phyloP scores from a whole-genome alignment of 1,140 invertebrate genomes.

The Diorhabda sublineata region DNA sequence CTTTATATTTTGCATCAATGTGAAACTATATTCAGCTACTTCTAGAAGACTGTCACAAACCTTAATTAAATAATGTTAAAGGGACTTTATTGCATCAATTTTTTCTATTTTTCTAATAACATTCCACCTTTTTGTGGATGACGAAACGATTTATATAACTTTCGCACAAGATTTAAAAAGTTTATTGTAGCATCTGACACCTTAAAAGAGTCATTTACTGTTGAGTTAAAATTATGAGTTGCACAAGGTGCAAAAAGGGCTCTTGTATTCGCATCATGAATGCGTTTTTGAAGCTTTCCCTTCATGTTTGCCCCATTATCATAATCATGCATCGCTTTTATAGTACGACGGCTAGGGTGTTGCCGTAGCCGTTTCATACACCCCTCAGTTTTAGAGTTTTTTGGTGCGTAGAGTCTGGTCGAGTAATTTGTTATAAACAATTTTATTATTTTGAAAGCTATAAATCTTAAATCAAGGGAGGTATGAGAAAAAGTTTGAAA shows the following conservation, averaged over 20 bases:
- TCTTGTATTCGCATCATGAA: constrained; percentile 25
- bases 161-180: constrained; percentile 29
- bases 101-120: constrained; percentile 27
- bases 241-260: constrained; percentile 33
- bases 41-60: constrained; percentile 22
- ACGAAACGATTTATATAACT: constrained; percentile 26
- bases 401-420: too few relatives aligned
- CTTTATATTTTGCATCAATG: constrained; percentile 28
- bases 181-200: constrained; percentile 13
- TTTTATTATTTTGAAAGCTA: too few relatives aligned
- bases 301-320: neutral
- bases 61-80: constrained; percentile 15
- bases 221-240: constrained; percentile 34
- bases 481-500: too few relatives aligned
- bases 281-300: constrained; percentile 11
- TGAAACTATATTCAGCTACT: constrained; percentile 5
- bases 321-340: neutral
- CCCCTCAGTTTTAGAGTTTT: too few relatives aligned
- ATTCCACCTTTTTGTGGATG: constrained; percentile 25
- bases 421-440: too few relatives aligned
- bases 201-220: constrained; percentile 28
- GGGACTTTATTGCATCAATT: constrained; percentile 25
- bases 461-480: too few relatives aligned
- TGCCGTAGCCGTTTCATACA: too few relatives aligned
- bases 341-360: too few relatives aligned